Evolutionary conservation across 1,140 invertebrate genomes (phyloP).

Genomic region (Euura lappo): DNA sequence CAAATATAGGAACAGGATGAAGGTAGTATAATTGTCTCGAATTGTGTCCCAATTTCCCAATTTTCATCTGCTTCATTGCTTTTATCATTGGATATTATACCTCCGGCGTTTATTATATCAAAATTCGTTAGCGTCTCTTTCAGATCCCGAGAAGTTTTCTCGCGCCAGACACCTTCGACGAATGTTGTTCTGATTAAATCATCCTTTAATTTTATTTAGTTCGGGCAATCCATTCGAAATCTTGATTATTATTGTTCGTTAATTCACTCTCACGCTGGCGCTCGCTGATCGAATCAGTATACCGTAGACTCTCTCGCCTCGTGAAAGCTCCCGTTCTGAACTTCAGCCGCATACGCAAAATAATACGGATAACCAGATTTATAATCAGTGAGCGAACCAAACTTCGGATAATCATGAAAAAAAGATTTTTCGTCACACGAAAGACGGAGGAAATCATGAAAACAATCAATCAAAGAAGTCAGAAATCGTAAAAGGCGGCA

Average conservation of each 20-base stretch:
- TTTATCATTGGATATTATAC: background rate
- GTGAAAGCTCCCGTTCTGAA: background rate
- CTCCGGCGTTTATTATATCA: background rate
- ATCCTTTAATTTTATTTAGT: constrained; percentile 1
- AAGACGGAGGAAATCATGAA: background rate
- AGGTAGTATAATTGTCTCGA: background rate
- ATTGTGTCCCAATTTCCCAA: background rate
- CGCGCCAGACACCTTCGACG: background rate
- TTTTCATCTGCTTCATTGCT: background rate
- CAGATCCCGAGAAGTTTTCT: background rate
- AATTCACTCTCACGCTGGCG: background rate
- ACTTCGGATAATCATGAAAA: background rate
- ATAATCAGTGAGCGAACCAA: background rate
- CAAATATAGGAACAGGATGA: too few relatives aligned
- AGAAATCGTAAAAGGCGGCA: too few relatives aligned
- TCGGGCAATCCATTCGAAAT: background rate
- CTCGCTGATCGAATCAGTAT: background rate
- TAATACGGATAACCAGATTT: too few relatives aligned
- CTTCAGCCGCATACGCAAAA: background rate
- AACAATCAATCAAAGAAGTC: background rate
- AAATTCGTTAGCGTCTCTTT: constrained; percentile 5
- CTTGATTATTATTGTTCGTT: background rate
- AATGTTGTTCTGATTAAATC: background rate
- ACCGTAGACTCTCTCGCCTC: background rate
- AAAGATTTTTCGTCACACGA: background rate